Percentiles rank a stretch among this genome's conserved stretches.
Evolutionary conservation across 1,140 invertebrate genomes (phyloP).

Genomic region (Tetramorium parvispinum): DNA sequence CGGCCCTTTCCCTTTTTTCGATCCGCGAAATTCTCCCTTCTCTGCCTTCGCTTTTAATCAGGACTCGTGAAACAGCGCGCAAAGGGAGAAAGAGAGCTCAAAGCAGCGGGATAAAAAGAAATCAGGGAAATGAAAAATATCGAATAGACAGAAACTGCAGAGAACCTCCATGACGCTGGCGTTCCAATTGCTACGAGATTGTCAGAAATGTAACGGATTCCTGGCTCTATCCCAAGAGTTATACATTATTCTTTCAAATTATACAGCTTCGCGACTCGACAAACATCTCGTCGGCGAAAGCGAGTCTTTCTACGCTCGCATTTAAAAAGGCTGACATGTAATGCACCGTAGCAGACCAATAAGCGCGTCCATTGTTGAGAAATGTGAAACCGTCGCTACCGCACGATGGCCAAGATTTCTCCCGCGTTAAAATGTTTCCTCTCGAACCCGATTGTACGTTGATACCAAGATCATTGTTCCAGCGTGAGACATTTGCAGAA

Average conservation of each 20-base stretch:
- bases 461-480: slow-evolving; percentile 36
- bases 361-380: slow-evolving; percentile 50
- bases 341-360: slow-evolving; percentile 55
- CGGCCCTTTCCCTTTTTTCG: slow-evolving; percentile 17
- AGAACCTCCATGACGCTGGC: neutral
- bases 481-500: neutral
- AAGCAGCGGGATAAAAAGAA: neutral
- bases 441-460: slow-evolving; percentile 2
- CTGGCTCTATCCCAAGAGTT: neutral
- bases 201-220: neutral
- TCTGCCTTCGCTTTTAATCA: slow-evolving; percentile 49
- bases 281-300: neutral
- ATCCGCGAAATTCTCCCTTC: slow-evolving; percentile 13
- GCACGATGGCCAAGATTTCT: slow-evolving; percentile 16
- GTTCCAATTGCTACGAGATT: neutral
- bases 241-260: neutral
- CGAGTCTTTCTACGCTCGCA: neutral
- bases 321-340: slow-evolving; percentile 35
- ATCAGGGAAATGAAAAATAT: neutral
- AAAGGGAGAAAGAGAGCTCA: neutral
- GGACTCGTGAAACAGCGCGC: slow-evolving; percentile 4
- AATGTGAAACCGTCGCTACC: slow-evolving; percentile 29
- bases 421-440: slow-evolving; percentile 33
- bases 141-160: slow-evolving; percentile 3
- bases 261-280: neutral